Base-by-base conservation (phyloP, 2,797 vertebrate genomes). In the Lagocephalus sceleratus region DNA sequence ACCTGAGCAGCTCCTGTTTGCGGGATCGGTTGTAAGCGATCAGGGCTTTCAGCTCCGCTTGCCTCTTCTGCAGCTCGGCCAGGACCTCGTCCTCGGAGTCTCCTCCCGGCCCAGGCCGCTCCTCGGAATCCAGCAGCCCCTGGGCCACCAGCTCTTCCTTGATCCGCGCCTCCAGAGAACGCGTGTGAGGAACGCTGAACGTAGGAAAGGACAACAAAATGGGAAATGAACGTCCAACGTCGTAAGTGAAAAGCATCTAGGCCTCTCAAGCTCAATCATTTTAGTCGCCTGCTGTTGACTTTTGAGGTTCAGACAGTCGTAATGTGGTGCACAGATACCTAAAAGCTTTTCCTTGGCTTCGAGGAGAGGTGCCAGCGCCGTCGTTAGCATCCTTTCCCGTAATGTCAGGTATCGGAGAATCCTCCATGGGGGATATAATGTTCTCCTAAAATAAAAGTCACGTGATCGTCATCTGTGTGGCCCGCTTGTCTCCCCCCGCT, bases 391-490 rank as follows among this genome's bases (percentile, higher is more conserved):
- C 97, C 71, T 98, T 98, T 38, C 92, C 90, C 0, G 93, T 84
- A 22, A 97, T 93, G 68, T 99, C 97, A 0, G 97, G 97, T 59
- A 99, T 97, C 1, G 97, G 93, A 22, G 96, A 98, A 87, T 99
- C 97, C 87, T 99, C 97, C 54, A 99, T 95, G 1, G 97, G 97
- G 68, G 97, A 98, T 88, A 99, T 98, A 71, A 99, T 99, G 75
- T 99, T 99, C 86, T 99, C 97, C 97, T 99, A 19, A 20, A 44
- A 20, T 7, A 10, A 44, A 17, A 20, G 41, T 40, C 20, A 39
- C 7, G 6, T 3, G 23, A 7, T 9, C 14, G 7, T 6, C 19
- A 32, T n/a, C 14, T 49, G n/a, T 51, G 1, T 3, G 25, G 3
- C 11, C 46, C 35, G 9, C 10, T 10, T 6, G 14, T 32, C 20